Conservation (phyloP, 2,113 vertebrate genomes). For the Centrocercus urophasianus region DNA sequence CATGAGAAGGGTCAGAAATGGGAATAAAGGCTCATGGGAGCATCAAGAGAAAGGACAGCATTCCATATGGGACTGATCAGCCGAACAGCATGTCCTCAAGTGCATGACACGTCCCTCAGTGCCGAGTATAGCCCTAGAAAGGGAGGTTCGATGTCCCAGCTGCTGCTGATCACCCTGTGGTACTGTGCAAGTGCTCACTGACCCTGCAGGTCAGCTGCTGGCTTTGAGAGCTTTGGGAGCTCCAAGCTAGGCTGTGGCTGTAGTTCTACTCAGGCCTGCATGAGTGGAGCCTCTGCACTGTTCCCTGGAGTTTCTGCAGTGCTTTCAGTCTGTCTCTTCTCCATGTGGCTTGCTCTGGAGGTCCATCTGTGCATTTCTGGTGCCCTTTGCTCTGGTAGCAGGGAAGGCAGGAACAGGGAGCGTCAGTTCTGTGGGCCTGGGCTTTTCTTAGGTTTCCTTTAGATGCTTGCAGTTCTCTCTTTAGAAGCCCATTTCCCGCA, state of each 20-base stretch:
- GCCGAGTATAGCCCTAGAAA: neutral
- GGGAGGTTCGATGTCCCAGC: neutral
- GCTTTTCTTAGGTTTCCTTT: conserved; percentile 62
- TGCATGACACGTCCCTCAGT: neutral
- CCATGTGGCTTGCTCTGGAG: neutral
- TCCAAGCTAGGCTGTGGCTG: neutral
- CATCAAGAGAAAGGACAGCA: neutral
- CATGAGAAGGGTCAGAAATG: neutral
- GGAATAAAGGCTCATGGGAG: neutral
- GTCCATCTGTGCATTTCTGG: neutral
- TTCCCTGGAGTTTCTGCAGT: neutral
- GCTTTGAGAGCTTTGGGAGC: neutral
- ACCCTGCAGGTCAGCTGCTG: neutral
- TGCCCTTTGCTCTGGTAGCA: neutral
- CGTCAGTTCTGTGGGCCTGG: neutral
- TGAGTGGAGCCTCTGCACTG: neutral
- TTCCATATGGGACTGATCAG: fast-evolving
- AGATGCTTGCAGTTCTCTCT: conserved; percentile 31
- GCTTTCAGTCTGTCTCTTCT: neutral
- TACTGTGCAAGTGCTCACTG: neutral
- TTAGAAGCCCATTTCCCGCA: conserved; percentile 32
- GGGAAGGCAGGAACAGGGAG: neutral
- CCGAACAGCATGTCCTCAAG: neutral
- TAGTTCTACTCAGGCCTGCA: fast-evolving
- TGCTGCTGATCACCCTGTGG: neutral